A percentile compares a stretch with the other conserved stretches of the same genome.
Conservation (phyloP, 2,888 invertebrate genomes). For the Brenthis daphne region DNA sequence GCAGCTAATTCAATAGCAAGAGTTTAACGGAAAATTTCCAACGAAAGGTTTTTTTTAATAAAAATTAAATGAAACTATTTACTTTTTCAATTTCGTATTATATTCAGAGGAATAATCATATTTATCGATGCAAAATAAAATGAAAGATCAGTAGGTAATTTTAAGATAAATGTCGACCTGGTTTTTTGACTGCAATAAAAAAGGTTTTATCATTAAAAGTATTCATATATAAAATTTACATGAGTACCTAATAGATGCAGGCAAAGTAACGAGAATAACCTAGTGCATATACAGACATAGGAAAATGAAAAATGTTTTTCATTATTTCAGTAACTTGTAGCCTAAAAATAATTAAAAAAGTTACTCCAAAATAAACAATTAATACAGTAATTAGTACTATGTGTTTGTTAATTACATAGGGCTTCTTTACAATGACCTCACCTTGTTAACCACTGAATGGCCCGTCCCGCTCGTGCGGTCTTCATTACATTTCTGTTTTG, state of each 20-base stretch:
- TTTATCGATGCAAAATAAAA: no score
- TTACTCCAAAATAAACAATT: background rate
- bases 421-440: slow-evolving; percentile 22
- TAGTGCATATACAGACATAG: background rate
- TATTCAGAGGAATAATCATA: no score
- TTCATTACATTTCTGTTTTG: slow-evolving; percentile 21
- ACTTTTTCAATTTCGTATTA: background rate
- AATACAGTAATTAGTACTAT: slow-evolving; percentile 7
- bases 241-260: background rate
- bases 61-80: background rate
- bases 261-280: background rate
- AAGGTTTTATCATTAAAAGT: background rate
- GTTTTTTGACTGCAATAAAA: slow-evolving; percentile 4
- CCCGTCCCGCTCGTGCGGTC: slow-evolving; percentile 16
- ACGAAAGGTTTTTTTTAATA: slow-evolving; percentile 2
- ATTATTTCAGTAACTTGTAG: background rate
- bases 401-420: slow-evolving; percentile 16
- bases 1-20: slow-evolving; percentile 31
- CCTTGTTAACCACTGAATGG: slow-evolving; percentile 24
- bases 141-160: no score
- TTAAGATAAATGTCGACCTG: slow-evolving; percentile 3
- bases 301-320: background rate
- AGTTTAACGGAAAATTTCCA: slow-evolving; percentile 29
- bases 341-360: background rate
- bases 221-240: slow-evolving; percentile 3